phyloP scores from a whole-genome alignment of 2,888 invertebrate species.

The Tachina grossa region DNA sequence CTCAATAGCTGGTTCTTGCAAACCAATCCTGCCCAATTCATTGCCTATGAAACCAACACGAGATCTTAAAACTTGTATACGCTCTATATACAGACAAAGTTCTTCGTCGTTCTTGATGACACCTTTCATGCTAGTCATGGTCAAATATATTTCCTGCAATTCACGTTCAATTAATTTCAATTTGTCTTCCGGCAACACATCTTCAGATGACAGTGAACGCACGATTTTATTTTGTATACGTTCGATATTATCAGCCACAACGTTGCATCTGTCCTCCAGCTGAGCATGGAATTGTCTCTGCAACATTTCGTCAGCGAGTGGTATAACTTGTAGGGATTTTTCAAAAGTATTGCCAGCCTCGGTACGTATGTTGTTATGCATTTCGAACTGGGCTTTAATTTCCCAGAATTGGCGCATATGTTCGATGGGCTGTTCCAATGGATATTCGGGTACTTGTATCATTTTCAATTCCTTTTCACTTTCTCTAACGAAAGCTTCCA shows the following conservation, averaged over 20 bases:
- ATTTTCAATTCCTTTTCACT: slow-evolving; percentile 88
- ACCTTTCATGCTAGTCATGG: slow-evolving; percentile 89
- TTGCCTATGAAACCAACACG: slow-evolving; percentile 91
- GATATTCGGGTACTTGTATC: slow-evolving; percentile 86
- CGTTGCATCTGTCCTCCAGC: slow-evolving; percentile 90
- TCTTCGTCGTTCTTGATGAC: slow-evolving; percentile 93
- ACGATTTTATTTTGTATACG: slow-evolving; percentile 87
- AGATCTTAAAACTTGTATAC: slow-evolving; percentile 89
- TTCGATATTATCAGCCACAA: slow-evolving; percentile 86
- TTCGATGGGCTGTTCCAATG: slow-evolving; percentile 86
- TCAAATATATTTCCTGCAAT: slow-evolving; percentile 88
- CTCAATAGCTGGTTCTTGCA: slow-evolving; percentile 87
- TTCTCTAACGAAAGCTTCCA: slow-evolving; percentile 90
- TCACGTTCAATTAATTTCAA: slow-evolving; percentile 90
- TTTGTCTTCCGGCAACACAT: slow-evolving; percentile 89
- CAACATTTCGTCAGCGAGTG: slow-evolving; percentile 92
- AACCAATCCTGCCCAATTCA: slow-evolving; percentile 89
- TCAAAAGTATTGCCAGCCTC: slow-evolving; percentile 90
- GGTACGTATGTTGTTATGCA: slow-evolving; percentile 89
- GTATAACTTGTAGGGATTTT: slow-evolving; percentile 89
- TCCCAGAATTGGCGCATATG: slow-evolving; percentile 94
- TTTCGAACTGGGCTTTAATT: slow-evolving; percentile 93
- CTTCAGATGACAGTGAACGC: slow-evolving; percentile 88
- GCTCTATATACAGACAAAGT: slow-evolving; percentile 90
- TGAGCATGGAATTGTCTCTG: slow-evolving; percentile 91